Base-by-base conservation (phyloP, 2,113 vertebrate genomes). In the Malurus melanocephalus region DNA sequence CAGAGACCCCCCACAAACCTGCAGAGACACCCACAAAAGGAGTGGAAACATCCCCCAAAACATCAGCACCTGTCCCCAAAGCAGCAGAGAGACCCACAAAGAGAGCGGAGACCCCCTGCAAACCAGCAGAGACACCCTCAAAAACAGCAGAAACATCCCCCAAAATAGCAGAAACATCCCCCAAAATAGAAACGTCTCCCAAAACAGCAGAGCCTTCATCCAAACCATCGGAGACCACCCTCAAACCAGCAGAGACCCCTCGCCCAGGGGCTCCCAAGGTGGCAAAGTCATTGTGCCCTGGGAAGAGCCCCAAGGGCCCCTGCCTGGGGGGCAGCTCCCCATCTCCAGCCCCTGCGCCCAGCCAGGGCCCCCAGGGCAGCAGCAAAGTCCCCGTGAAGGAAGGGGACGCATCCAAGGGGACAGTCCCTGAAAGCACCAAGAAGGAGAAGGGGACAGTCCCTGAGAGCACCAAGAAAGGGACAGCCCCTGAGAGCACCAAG, bases 51-150 rank as follows among this genome's bases (percentile, higher is more conserved):
- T 14, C 30, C 7, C 16, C 6, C 26, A 84, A 49, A 57, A 13
- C 51, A 49, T 16, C 61, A 51, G 43, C 13, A 7, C 8, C 51
- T 56, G 24, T 16, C 13, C 13, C 30, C 24, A 84, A 65, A 42
- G 10, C 4, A 1, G 43, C 2, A 0, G 69, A 30, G 17, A 17
- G 20, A 16, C 3, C 48, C 16, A 7, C 8, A 2, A 53, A 61
- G 10, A 61, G 5, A 26, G 43, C 13, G 40, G 81, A 33, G 16
- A 40, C 3, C 0, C 11, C 13, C 21, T 0, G 2, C 66, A 72
- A 62, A 46, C 27, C 22, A 22, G 46, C 46, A 48, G 46, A 22
- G 10, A 46, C 46, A 22, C 10, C 46, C 21, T 11, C 46, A 10
- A 46, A 46, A 46, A 21, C 19, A 20, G 19, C 45, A 46, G 20